Evolutionary conservation across 2,797 vertebrate species (phyloP).

Genomic region (Danio jaintianensis): DNA sequence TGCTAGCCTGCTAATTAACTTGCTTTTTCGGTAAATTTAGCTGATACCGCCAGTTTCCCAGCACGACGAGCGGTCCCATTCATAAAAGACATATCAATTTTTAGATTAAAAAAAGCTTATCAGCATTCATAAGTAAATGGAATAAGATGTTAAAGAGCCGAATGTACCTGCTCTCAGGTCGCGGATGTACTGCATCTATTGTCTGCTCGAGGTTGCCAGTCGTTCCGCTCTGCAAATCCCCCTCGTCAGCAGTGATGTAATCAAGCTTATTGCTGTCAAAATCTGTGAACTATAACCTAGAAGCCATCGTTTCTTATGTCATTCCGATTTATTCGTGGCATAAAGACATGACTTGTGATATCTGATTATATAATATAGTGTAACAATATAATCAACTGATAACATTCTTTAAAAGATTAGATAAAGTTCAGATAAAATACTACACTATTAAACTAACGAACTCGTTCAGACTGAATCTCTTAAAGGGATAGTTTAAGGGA

Average conservation of each 20-base stretch:
- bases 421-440: slow-evolving; percentile 10
- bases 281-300: background rate
- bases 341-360: background rate
- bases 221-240: slow-evolving; percentile 33
- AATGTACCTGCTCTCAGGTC: slow-evolving; percentile 43
- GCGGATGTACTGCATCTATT: slow-evolving; percentile 47
- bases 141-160: slow-evolving; percentile 23
- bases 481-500: background rate
- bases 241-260: background rate
- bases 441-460: background rate
- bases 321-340: background rate
- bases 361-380: background rate
- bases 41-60: slow-evolving; percentile 2
- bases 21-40: slow-evolving; percentile 5
- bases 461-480: background rate
- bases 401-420: background rate
- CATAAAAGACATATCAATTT: background rate
- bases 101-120: background rate
- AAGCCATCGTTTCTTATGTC: background rate
- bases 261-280: background rate
- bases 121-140: background rate
- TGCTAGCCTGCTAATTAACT: slow-evolving; percentile 37
- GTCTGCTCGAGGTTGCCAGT: slow-evolving; percentile 57
- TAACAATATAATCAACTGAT: background rate
- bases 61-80: slow-evolving; percentile 3